Evolutionary conservation across 2,888 invertebrate genomes (phyloP), one percentile per base, ranked within the genome.

Genomic region (Mylabris sibirica): DNA sequence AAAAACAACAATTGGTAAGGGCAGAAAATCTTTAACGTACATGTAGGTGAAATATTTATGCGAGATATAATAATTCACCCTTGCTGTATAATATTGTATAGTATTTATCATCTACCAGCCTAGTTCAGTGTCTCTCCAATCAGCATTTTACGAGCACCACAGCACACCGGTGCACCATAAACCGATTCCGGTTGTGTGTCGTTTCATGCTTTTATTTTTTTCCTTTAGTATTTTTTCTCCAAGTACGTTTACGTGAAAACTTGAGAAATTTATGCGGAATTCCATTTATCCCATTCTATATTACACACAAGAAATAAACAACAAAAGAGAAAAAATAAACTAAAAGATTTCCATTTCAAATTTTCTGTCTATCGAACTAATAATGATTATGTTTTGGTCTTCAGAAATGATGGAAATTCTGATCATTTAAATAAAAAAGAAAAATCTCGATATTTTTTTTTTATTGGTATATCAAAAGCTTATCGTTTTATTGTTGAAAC

Each of bases 81-180:
- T 20, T 20, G 44, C 44, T 17, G 44, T 35, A 8, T 35, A 35
- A 41, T 41, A 49, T 17, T 49, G 20, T 49, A 11, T 49, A 20
- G 63, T 68, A 70, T 70, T 81, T 81, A 79, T 81, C 81, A 81
- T 81, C 77, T 76, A 77, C 62, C 73, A 75, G 78, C 78, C 75
- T 78, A 80, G 77, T 75, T 77, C 76, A 73, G 78, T 78, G 81
- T 49, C 20, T 81, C 82, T 78, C 81, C 83, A 83, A 82, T 83
- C 83, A 83, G 79, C 82, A 80, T 82, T 83, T 83, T 82, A 83
- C 82, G 83, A 81, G 78, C 78, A 74, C 72, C 80, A 81, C 81
- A 77, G 78, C 81, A 79, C 83, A 77, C 82, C 69, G 73, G 82
- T 80, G 82, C 77, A 77, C 79, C 78, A 79, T 83, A 83, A 83